These are phyloP conservation scores for Eupithecia inturbata DNA, from an alignment of 2,888 invertebrate genomes.

Conservation along the genomic window DNA sequence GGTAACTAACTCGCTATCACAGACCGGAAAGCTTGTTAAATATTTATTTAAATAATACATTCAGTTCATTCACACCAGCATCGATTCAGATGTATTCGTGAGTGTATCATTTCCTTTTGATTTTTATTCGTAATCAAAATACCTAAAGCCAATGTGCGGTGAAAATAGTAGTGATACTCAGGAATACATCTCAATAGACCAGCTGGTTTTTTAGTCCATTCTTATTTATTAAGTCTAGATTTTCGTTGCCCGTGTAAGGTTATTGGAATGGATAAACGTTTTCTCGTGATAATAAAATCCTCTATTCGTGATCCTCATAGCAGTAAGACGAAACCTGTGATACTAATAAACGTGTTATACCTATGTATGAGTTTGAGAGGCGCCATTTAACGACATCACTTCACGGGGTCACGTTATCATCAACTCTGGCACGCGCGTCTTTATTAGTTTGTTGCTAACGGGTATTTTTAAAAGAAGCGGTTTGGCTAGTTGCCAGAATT, in stretches of 20 bases:
- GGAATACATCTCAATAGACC: background rate
- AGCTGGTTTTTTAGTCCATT: background rate
- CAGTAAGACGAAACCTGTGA: background rate
- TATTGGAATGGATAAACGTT: background rate
- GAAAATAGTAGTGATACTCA: background rate
- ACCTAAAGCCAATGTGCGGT: no score
- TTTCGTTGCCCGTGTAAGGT: background rate
- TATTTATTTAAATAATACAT: no score
- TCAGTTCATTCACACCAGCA: no score
- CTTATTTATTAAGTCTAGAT: background rate
- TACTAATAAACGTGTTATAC: background rate
- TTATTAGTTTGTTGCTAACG: conserved; percentile 20
- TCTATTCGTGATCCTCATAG: background rate
- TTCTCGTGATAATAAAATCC: background rate
- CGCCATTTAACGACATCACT: background rate
- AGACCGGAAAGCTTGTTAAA: background rate
- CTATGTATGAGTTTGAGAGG: background rate
- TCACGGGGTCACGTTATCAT: conserved; percentile 22
- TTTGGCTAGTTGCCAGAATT: conserved; percentile 17
- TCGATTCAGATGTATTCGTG: no score
- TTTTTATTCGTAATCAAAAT: no score
- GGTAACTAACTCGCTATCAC: background rate
- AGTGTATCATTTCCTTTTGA: no score
- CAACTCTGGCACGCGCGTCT: conserved; percentile 24
- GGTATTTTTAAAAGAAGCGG: background rate